phyloP scores from a whole-genome alignment of 2,113 vertebrate species.

The Otis tarda region DNA sequence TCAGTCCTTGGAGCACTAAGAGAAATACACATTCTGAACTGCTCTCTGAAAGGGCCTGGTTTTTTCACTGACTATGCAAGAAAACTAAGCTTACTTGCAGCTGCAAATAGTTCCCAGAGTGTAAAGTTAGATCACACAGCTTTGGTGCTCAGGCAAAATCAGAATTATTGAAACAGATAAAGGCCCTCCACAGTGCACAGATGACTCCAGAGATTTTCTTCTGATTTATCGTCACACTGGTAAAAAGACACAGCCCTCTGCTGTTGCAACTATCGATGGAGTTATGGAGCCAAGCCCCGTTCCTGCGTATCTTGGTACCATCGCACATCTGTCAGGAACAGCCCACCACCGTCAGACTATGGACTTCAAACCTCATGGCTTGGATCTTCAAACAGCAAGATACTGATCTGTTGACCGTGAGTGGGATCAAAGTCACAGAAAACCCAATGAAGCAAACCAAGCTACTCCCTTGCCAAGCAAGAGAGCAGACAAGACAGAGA shows the following conservation, averaged over 20 bases:
- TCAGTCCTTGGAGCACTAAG: neutral
- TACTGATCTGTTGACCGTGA: neutral
- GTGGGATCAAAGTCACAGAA: neutral
- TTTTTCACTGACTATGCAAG: neutral
- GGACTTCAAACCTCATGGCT: neutral
- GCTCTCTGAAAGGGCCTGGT: neutral
- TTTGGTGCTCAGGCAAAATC: neutral
- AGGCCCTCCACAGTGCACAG: neutral
- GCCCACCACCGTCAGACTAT: neutral
- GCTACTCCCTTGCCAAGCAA: neutral
- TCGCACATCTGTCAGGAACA: neutral
- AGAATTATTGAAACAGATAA: neutral
- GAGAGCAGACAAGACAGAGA: neutral
- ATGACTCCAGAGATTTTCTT: neutral
- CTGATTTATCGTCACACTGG: neutral
- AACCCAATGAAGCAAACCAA: neutral
- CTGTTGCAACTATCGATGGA: neutral
- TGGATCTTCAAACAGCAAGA: neutral
- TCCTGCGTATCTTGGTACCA: neutral
- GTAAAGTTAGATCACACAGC: neutral
- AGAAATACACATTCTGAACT: neutral
- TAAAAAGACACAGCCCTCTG: neutral
- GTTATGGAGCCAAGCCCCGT: neutral
- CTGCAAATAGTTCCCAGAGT: neutral
- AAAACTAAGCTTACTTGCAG: neutral